Conservation (phyloP, 2,113 vertebrate species). For the Nipponia nippon region DNA sequence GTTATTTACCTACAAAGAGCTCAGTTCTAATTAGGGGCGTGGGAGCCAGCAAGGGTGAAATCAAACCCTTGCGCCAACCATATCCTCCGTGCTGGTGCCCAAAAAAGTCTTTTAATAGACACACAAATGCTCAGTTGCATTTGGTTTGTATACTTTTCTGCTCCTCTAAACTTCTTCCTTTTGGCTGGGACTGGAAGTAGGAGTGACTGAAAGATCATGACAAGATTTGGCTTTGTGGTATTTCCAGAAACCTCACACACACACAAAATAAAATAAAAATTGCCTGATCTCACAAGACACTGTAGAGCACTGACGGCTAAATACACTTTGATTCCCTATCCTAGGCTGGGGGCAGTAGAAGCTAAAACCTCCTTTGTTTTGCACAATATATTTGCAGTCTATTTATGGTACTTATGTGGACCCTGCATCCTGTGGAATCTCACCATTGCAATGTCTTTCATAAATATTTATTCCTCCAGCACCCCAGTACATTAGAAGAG, state of each 20-base stretch:
- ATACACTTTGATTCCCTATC: neutral
- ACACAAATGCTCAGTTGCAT: neutral
- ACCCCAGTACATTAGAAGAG: neutral
- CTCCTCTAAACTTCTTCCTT: slow-evolving; percentile 13
- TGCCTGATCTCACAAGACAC: neutral
- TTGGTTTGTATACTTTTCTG: slow-evolving; percentile 17
- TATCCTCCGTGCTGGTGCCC: neutral
- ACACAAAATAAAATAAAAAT: neutral
- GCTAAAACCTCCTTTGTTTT: neutral
- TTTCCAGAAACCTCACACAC: slow-evolving; percentile 10
- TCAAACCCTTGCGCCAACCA: slow-evolving; percentile 6
- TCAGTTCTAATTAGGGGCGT: slow-evolving; percentile 54
- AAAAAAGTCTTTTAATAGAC: neutral
- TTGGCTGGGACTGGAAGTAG: neutral
- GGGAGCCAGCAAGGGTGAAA: slow-evolving; percentile 39
- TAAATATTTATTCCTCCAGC: neutral
- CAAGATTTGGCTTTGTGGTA: neutral
- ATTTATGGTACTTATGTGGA: neutral
- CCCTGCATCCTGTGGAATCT: neutral
- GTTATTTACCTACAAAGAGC: slow-evolving; percentile 51
- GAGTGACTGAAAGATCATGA: neutral
- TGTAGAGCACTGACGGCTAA: neutral
- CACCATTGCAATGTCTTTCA: neutral
- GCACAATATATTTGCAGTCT: neutral
- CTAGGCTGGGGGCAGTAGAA: neutral